Percentiles rank a stretch among this genome's conserved stretches.
These are phyloP conservation scores for Gnatocerus cornutus DNA, from an alignment of 2,888 invertebrate genomes.

Conservation along the genomic window DNA sequence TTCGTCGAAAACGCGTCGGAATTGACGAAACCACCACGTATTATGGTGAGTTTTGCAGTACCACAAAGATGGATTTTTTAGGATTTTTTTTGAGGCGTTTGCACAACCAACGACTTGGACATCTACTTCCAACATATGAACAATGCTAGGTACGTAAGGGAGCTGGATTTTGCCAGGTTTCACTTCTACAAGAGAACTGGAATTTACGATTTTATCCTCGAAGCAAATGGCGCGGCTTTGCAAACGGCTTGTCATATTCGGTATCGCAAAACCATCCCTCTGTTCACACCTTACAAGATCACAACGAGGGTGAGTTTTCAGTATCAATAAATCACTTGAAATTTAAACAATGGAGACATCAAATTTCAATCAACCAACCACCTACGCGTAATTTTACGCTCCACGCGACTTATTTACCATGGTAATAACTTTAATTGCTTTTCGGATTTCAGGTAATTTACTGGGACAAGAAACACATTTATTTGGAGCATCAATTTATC, in stretches of 20 bases:
- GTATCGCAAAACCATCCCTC: constrained; percentile 85
- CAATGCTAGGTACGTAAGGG: constrained; percentile 90
- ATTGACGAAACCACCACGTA: constrained; percentile 82
- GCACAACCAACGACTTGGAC: constrained; percentile 90
- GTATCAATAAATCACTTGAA: constrained; percentile 32
- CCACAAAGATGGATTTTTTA: no score
- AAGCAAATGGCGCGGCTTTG: constrained; percentile 77
- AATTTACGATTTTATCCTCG: constrained; percentile 78
- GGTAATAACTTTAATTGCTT: not conserved
- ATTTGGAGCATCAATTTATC: constrained; percentile 88
- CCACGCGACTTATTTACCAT: not conserved
- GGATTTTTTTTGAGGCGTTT: constrained; percentile 78
- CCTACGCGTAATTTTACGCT: not conserved
- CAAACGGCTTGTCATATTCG: constrained; percentile 87
- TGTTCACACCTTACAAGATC: constrained; percentile 84
- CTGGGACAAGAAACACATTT: constrained; percentile 91
- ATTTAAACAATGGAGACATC: not conserved
- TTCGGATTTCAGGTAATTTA: constrained; percentile 79
- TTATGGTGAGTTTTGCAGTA: constrained; percentile 85
- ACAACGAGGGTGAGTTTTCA: constrained; percentile 77
- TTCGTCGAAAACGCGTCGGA: constrained; percentile 81
- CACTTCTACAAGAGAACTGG: constrained; percentile 86
- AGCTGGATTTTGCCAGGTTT: constrained; percentile 90
- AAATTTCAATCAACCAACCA: not conserved
- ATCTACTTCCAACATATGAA: constrained; percentile 92